These are phyloP conservation scores for Allolobophora icterica DNA, from an alignment of 2,888 invertebrate species.

Conservation along the genomic window DNA sequence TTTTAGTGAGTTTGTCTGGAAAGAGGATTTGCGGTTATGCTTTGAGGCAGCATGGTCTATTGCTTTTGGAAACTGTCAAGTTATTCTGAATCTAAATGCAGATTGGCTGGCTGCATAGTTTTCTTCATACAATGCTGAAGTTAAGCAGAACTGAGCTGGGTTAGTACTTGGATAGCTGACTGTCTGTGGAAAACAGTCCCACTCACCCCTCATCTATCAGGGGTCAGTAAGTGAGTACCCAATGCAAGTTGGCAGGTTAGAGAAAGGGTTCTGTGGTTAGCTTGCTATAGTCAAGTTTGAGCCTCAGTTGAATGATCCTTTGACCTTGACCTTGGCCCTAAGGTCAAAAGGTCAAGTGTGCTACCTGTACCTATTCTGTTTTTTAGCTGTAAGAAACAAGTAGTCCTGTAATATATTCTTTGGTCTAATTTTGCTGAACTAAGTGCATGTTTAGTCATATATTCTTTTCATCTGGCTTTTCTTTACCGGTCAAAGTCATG, in stretches of 20 bases:
- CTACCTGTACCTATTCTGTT: not conserved
- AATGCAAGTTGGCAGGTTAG: not conserved
- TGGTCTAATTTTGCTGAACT: not conserved
- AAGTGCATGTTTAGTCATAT: not conserved
- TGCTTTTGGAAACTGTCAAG: not conserved
- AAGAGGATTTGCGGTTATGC: not conserved
- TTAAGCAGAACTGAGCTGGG: not conserved
- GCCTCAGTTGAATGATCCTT: not conserved
- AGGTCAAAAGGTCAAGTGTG: not conserved
- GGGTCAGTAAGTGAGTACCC: not conserved
- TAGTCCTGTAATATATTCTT: not conserved
- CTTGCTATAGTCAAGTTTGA: not conserved
- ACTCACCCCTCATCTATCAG: not conserved
- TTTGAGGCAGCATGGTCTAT: not conserved
- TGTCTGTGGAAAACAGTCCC: not conserved
- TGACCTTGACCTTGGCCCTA: not conserved
- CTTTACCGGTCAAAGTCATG: not conserved
- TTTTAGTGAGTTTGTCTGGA: not conserved
- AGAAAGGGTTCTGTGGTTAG: not conserved
- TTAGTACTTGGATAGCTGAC: not conserved
- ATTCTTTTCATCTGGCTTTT: not conserved
- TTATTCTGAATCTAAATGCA: too few relatives aligned
- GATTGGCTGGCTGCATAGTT: too few relatives aligned
- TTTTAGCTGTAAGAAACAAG: not conserved
- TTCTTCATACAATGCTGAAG: not conserved